Evolutionary conservation across 2,113 vertebrate species (phyloP), one percentile per base, ranked within the genome.

Genomic region (Thamnaconus septentrionalis): DNA sequence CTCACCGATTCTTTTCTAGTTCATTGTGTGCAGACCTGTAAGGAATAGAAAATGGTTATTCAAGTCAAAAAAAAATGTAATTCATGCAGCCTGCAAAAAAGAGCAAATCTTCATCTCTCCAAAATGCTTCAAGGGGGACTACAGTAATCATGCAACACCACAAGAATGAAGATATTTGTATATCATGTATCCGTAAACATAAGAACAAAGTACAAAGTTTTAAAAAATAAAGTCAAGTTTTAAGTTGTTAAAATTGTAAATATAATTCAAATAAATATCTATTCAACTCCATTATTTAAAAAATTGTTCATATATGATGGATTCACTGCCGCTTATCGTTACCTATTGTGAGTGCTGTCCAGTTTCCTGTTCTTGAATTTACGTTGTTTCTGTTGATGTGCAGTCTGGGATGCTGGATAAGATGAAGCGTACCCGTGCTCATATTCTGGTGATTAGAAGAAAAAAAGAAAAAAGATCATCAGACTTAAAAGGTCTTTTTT

Each of bases 1-100:
- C 95, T 96, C 88, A 98, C 96, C 95, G 92, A 85, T 98, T 98
- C 86, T 98, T 98, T 92, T 97, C 96, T 88, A 97, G 89, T 85
- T 98, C 95, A 6, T 98, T 98, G 91, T 98, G 96, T 75, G 96
- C 96, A 76, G 95, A 98, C 88, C 96, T 98, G 91, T 85, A 48
- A 31, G 18, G 18, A 31, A 31, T 31, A 31, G 18, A 31, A 31
- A 31, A 31, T 31, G 18, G 18, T 31, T 31, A 31, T 31, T 31
- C 18, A 31, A 31, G 18, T 31, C 2, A 31, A 31, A 31, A 31
- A 31, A 64, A 31, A 60, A 73, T 3, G 31, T 4, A 67, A 31
- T 6, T 53, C 1, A 64, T 64, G 11, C 4, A 43, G 8, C 7
- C 7, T 31, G 51, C 31, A 3, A 7, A 41, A 51, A 12, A 53